Conservation (phyloP, 2,113 vertebrate species). For the Notechis scutatus region DNA sequence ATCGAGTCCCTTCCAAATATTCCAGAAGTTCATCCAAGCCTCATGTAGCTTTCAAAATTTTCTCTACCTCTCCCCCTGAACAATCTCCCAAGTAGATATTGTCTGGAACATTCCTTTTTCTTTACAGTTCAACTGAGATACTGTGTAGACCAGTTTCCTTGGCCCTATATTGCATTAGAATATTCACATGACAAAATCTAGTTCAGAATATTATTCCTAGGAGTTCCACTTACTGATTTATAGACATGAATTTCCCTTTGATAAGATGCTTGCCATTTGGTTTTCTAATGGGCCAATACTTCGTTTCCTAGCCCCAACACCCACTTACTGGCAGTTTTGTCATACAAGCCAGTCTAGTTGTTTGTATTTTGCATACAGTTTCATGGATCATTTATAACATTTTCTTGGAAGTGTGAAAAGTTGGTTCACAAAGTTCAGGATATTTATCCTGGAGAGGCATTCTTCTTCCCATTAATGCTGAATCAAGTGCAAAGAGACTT, state of each 20-base stretch:
- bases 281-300: background rate
- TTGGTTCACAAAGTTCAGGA: background rate
- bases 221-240: background rate
- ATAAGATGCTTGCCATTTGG: background rate
- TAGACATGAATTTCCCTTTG: background rate
- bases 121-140: background rate
- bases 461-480: background rate
- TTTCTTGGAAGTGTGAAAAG: background rate
- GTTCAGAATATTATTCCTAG: background rate
- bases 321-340: background rate
- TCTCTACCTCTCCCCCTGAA: background rate
- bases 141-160: background rate
- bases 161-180: background rate
- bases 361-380: background rate
- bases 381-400: background rate
- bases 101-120: background rate
- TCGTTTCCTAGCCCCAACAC: background rate
- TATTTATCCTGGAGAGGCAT: background rate
- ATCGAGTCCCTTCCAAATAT: background rate
- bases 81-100: background rate
- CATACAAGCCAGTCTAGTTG: background rate
- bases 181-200: background rate
- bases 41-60: background rate
- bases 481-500: background rate
- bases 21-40: background rate